A percentile compares a stretch with the other conserved stretches of the same genome.
phyloP scores from a whole-genome alignment of 1,140 invertebrate genomes.

The Rhizoglyphus robini region DNA sequence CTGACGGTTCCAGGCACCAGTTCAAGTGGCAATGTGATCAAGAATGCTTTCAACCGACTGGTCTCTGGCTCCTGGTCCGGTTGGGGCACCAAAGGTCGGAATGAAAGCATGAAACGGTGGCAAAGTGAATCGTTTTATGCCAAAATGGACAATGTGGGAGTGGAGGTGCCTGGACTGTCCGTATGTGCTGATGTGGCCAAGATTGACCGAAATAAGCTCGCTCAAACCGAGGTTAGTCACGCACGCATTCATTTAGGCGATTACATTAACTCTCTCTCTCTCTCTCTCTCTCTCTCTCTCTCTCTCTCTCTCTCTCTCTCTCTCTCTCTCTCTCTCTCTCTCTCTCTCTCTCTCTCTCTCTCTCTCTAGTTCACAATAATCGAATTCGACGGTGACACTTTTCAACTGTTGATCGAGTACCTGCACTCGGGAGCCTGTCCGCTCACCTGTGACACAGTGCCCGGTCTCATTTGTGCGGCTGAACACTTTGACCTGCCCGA shows the following conservation, averaged over 20 bases:
- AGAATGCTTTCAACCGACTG: conserved; percentile 18
- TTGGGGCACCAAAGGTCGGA: conserved; percentile 48
- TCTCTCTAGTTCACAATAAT: conserved; percentile 91
- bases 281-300: neutral
- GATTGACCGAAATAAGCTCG: conserved; percentile 73
- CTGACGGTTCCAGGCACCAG: conserved; percentile 19
- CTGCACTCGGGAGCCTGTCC: conserved; percentile 81
- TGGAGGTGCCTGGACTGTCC: conserved; percentile 59
- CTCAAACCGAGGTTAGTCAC: conserved; percentile 63
- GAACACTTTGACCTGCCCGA: conserved; percentile 88
- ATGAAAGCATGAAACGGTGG: conserved; percentile 25
- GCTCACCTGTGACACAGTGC: conserved; percentile 75
- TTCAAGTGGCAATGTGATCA: conserved; percentile 16
- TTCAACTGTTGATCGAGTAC: conserved; percentile 75
- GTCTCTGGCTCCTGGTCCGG: conserved; percentile 26
- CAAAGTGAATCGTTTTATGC: conserved; percentile 23
- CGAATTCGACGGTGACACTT: conserved; percentile 85
- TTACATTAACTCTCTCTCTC: neutral
- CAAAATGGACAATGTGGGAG: conserved; percentile 21
- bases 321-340: too few relatives aligned
- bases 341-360: conserved; percentile 31
- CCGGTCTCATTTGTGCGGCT: conserved; percentile 78
- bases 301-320: neutral
- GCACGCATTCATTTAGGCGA: neutral
- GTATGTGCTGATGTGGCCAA: conserved; percentile 86